Evolutionary conservation across 2,113 vertebrate species (phyloP).

Genomic region (Calonectris borealis): DNA sequence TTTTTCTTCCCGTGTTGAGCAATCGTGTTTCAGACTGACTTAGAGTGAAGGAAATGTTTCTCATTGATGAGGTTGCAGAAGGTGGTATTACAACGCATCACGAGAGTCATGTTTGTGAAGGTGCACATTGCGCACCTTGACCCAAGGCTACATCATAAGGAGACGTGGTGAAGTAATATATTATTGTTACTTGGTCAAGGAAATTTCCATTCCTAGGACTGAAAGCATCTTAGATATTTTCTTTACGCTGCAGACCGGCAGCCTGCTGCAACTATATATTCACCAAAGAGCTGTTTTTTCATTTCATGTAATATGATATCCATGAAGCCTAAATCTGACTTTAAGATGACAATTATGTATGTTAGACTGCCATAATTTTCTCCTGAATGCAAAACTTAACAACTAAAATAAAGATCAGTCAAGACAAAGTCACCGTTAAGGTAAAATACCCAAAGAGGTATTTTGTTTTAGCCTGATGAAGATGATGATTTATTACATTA

Average conservation of each 20-base stretch:
- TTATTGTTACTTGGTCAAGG: neutral
- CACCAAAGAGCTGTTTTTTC: neutral
- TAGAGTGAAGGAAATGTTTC: neutral
- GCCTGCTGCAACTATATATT: neutral
- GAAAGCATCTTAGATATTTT: neutral
- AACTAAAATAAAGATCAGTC: neutral
- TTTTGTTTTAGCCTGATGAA: neutral
- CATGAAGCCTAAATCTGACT: neutral
- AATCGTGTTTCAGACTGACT: accelerated
- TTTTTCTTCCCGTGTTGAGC: neutral
- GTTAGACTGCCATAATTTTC: neutral
- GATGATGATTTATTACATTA: neutral
- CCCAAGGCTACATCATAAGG: neutral
- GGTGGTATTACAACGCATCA: neutral
- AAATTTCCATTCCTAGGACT: neutral
- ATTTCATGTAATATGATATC: neutral
- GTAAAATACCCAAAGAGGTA: neutral
- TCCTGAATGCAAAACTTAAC: neutral
- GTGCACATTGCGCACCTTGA: accelerated
- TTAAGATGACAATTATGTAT: neutral
- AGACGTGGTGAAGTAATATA: neutral
- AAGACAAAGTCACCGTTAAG: neutral
- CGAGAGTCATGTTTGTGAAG: neutral
- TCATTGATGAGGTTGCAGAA: neutral
- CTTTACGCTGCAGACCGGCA: neutral